Evolutionary conservation across 2,113 vertebrate species (phyloP).

Genomic region (Sinocyclocheilus anshuiensis): DNA sequence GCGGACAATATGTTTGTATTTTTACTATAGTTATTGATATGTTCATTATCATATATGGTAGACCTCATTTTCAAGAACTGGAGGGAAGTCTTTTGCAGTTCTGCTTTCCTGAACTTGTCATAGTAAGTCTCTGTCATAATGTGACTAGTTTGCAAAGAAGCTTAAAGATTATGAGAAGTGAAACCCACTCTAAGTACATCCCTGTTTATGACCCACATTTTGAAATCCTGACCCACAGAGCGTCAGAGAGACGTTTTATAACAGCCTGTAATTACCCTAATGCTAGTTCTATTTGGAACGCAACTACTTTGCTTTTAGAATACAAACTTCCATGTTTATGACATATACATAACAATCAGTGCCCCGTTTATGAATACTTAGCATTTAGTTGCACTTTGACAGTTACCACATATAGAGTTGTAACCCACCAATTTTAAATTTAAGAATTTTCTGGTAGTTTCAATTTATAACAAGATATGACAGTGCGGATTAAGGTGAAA

Average conservation of each 20-base stretch:
- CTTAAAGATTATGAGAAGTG: slow-evolving; percentile 60
- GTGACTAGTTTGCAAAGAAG: slow-evolving; percentile 59
- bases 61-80: neutral
- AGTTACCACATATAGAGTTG: neutral
- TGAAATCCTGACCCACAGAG: slow-evolving; percentile 46
- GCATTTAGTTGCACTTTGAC: neutral
- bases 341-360: neutral
- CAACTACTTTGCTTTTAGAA: slow-evolving; percentile 27
- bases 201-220: slow-evolving; percentile 53
- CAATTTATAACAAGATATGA: neutral
- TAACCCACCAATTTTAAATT: neutral
- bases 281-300: slow-evolving; percentile 31
- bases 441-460: neutral
- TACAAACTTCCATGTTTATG: neutral
- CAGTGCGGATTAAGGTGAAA: neutral
- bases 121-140: slow-evolving; percentile 45
- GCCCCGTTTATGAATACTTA: too few relatives aligned
- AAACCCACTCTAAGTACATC: slow-evolving; percentile 50
- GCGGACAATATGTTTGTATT: too few relatives aligned
- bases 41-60: neutral
- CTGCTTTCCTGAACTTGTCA: neutral
- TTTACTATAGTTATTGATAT: too few relatives aligned
- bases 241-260: slow-evolving; percentile 25
- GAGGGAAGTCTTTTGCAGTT: neutral
- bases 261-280: slow-evolving; percentile 30